Conservation (phyloP, 2,797 vertebrate genomes). For the Tragopan temminckii region DNA sequence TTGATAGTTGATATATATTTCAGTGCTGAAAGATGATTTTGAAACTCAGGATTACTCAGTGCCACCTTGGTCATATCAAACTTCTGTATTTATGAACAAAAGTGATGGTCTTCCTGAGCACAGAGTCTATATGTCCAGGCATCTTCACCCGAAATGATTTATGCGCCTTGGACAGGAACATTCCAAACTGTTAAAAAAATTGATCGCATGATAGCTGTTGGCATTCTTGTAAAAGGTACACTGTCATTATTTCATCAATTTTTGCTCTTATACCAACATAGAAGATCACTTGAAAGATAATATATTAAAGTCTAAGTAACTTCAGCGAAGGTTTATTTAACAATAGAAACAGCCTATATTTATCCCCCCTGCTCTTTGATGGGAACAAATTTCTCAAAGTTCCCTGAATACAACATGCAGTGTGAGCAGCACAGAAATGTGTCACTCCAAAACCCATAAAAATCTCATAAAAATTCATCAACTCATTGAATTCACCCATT, state of each 20-base stretch:
- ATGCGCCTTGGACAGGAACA: not conserved
- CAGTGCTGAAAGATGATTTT: not conserved
- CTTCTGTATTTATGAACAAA: not conserved
- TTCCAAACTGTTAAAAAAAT: not conserved
- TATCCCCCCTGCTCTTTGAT: not conserved
- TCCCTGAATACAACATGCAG: not conserved
- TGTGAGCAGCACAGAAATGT: not conserved
- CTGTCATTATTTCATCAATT: not conserved
- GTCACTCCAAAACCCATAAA: not conserved
- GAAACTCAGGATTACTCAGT: not conserved
- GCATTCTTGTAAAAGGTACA: not conserved
- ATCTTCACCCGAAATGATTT: not conserved
- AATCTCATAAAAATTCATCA: not conserved
- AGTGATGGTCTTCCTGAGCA: not conserved
- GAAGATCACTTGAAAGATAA: not conserved
- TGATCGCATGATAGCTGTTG: not conserved
- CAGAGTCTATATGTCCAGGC: fast-evolving
- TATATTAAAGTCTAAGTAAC: not conserved
- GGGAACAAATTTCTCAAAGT: not conserved
- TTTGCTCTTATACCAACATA: not conserved
- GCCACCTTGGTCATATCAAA: not conserved
- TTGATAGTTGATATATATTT: not conserved
- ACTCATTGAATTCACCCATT: not conserved
- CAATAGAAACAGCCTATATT: not conserved
- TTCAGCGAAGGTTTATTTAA: not conserved